These are phyloP conservation scores for Hirudo medicinalis DNA, from an alignment of 1,140 invertebrate species.

Conservation along the genomic window DNA sequence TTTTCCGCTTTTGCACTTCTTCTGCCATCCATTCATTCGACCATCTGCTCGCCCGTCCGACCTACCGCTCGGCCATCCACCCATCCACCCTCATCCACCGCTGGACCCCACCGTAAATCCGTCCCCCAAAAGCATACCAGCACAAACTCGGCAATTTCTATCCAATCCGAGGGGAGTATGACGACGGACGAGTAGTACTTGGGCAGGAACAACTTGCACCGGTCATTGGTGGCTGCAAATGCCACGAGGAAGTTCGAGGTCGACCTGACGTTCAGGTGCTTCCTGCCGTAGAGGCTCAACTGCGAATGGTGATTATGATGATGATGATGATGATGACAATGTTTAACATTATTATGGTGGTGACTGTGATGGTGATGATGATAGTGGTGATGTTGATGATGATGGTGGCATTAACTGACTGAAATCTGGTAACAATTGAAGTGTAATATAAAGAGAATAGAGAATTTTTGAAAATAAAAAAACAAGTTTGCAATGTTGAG, in stretches of 20 bases:
- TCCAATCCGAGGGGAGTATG: constrained; percentile 44
- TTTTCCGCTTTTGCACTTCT: no score
- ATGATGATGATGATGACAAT: background rate
- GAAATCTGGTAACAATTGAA: no score
- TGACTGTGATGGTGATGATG: background rate
- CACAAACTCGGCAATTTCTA: constrained; percentile 43
- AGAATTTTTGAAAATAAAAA: no score
- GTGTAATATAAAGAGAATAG: no score
- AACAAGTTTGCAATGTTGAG: no score
- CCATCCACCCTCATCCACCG: background rate
- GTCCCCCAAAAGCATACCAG: constrained; percentile 28
- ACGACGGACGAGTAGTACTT: constrained; percentile 40
- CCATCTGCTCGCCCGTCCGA: no score
- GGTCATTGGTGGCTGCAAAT: constrained; percentile 33
- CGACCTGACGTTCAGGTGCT: constrained; percentile 42
- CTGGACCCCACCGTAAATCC: no score
- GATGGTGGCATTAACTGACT: no score
- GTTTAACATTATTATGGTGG: background rate
- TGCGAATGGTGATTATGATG: constrained; percentile 19
- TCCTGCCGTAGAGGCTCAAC: constrained; percentile 42
- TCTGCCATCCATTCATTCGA: no score
- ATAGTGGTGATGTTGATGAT: no score
- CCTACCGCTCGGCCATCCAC: no score
- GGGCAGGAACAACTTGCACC: constrained; percentile 37
- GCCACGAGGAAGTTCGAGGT: constrained; percentile 44